These are phyloP conservation scores for Acronicta alni DNA, from an alignment of 2,888 invertebrate species.

Conservation along the genomic window DNA sequence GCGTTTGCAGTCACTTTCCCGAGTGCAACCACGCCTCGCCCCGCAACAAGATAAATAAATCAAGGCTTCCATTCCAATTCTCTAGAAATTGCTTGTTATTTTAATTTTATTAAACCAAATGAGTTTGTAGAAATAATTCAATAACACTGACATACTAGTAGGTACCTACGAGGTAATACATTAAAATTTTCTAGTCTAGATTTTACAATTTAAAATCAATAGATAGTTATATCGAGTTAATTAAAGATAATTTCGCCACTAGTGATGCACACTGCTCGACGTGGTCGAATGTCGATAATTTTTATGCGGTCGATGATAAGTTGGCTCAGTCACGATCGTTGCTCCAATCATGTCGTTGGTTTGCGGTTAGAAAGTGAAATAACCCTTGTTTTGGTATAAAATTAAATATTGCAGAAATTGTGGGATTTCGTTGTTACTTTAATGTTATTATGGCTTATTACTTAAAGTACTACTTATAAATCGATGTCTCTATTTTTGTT, in stretches of 20 bases:
- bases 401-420: slow-evolving; percentile 73
- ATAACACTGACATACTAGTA: slow-evolving; percentile 4
- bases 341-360: slow-evolving; percentile 65
- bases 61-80: slow-evolving; percentile 49
- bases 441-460: slow-evolving; percentile 43
- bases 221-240: slow-evolving; percentile 23
- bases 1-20: slow-evolving; percentile 55
- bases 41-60: slow-evolving; percentile 60
- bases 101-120: slow-evolving; percentile 29
- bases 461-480: slow-evolving; percentile 12
- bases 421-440: slow-evolving; percentile 54
- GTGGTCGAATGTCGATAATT: slow-evolving; percentile 38
- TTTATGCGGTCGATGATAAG: slow-evolving; percentile 45
- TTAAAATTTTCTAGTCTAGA: slow-evolving; percentile 19
- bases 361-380: slow-evolving; percentile 80
- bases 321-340: slow-evolving; percentile 56
- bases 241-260: slow-evolving; percentile 28
- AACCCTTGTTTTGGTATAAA: slow-evolving; percentile 67
- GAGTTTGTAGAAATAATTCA: slow-evolving; percentile 7
- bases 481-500: not conserved
- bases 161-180: not conserved
- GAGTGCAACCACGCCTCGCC: slow-evolving; percentile 27
- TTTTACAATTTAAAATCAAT: slow-evolving; percentile 26
- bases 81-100: slow-evolving; percentile 54
- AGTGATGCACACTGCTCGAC: slow-evolving; percentile 56